These are phyloP conservation scores for Apotomis turbidana DNA, from an alignment of 2,888 invertebrate genomes.

Conservation along the genomic window DNA sequence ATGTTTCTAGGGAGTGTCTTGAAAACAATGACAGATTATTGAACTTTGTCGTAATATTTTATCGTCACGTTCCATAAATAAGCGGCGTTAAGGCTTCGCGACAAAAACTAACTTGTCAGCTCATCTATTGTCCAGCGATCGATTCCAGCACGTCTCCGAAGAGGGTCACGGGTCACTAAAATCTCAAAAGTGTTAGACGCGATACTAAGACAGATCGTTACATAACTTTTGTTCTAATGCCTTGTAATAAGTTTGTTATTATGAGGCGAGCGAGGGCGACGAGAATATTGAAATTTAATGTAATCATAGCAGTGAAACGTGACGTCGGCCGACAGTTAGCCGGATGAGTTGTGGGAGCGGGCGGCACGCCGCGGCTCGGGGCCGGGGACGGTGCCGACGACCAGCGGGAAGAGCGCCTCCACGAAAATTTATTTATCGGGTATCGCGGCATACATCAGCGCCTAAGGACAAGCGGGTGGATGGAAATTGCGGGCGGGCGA, in stretches of 20 bases:
- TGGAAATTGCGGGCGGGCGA: constrained; percentile 68
- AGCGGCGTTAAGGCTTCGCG: constrained; percentile 39
- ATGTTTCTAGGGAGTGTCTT: constrained; percentile 16
- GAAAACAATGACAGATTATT: constrained; percentile 41
- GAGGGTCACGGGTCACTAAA: constrained; percentile 47
- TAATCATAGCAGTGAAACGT: constrained; percentile 64
- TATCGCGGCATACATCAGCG: constrained; percentile 67
- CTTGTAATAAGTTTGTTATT: constrained; percentile 37
- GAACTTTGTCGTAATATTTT: constrained; percentile 50
- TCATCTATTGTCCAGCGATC: constrained; percentile 44
- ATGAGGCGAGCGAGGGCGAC: constrained; percentile 48
- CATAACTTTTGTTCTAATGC: constrained; percentile 46
- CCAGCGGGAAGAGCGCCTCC: constrained; percentile 59
- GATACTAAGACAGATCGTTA: constrained; percentile 41
- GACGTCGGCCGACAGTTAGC: constrained; percentile 66
- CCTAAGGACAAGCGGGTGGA: constrained; percentile 65
- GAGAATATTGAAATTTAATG: constrained; percentile 66
- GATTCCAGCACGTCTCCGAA: constrained; percentile 45
- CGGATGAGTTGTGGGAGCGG: constrained; percentile 56
- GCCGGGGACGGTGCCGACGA: constrained; percentile 48
- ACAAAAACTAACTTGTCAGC: constrained; percentile 44
- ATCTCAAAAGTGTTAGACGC: constrained; percentile 27
- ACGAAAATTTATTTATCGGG: constrained; percentile 73
- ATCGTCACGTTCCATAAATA: constrained; percentile 49
- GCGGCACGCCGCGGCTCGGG: constrained; percentile 44